phyloP scores from a whole-genome alignment of 1,140 invertebrate species.

The Zaprionus taronus region DNA sequence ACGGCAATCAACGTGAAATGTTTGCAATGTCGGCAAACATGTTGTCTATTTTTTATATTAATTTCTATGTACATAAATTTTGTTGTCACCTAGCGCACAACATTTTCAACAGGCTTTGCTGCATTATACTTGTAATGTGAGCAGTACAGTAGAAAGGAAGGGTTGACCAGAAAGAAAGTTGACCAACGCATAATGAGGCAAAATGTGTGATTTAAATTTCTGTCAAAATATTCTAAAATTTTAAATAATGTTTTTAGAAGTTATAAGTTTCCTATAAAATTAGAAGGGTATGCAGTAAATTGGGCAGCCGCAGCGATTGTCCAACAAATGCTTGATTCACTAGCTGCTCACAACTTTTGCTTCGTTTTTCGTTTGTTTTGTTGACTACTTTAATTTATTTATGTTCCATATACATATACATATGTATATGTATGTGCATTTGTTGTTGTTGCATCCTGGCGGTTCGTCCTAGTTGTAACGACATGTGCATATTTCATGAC shows the following conservation, averaged over 20 bases:
- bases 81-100: conserved; percentile 50
- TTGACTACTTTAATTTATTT: conserved; percentile 74
- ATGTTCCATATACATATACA: conserved; percentile 42
- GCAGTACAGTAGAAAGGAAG: conserved; percentile 8
- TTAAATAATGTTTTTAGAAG: neutral
- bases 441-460: conserved; percentile 25
- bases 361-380: conserved; percentile 37
- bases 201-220: neutral
- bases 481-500: conserved; percentile 80
- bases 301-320: neutral
- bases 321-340: conserved; percentile 44
- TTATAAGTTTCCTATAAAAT: neutral
- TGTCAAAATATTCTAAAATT: neutral
- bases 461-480: conserved; percentile 62
- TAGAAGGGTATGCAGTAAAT: conserved; percentile 28
- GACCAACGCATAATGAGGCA: neutral
- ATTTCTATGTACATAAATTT: conserved; percentile 82
- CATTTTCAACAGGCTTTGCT: conserved; percentile 69
- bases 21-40: conserved; percentile 18
- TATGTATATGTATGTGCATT: conserved; percentile 48
- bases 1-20: conserved; percentile 43
- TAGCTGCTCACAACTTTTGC: conserved; percentile 28
- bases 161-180: too few species aligned
- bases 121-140: conserved; percentile 69
- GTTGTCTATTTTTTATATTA: conserved; percentile 62